Evolutionary conservation across 2,113 vertebrate genomes (phyloP), one percentile per base, ranked within the genome.

Genomic region (Mustela nigripes): DNA sequence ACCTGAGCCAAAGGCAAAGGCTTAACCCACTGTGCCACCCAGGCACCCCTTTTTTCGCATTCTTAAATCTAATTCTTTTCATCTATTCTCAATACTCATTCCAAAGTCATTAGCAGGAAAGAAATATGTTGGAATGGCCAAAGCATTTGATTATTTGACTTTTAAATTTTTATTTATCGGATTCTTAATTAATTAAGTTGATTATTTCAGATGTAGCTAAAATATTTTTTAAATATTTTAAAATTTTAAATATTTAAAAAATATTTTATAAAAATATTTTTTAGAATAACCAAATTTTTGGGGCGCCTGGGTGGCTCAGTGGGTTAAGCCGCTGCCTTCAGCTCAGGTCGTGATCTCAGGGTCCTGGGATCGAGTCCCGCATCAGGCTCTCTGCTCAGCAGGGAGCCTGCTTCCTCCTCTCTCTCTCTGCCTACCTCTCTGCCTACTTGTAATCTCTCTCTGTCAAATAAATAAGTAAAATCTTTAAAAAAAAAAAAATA

Each of bases 11-110:
- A 58, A 58, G 56, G 56, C 18, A 58, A 19, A 58, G 18, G 18
- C 56, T 58, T 58, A 56, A 21, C 18, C 19, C 16, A 58, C 18
- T 58, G 56, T 21, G 56, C 56, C 18, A 58, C 56, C 56, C 56
- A 58, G 56, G 18, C 0, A 19, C 56, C 56, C 56, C 56, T 60
- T 60, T 90, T 92, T 58, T 84, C 12, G 63, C 33, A 65, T 84
- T 80, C 28, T 84, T 93, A 89, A 89, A 81, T 58, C 45, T 67
- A 89, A 73, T 85, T 92, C 62, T 95, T 95, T 97, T 95, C 16
- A 89, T 42, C 65, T 89, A 50, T 81, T 92, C 42, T 92, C 42
- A 85, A 78, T 89, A 78, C 28, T 74, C 67, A 71, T 92, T 24
- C 24, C 58, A 86, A 94, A 94, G 24, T 91, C 48, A 95, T 90